These are phyloP conservation scores for Sialia sialis DNA, from an alignment of 2,113 vertebrate genomes.

Conservation along the genomic window DNA sequence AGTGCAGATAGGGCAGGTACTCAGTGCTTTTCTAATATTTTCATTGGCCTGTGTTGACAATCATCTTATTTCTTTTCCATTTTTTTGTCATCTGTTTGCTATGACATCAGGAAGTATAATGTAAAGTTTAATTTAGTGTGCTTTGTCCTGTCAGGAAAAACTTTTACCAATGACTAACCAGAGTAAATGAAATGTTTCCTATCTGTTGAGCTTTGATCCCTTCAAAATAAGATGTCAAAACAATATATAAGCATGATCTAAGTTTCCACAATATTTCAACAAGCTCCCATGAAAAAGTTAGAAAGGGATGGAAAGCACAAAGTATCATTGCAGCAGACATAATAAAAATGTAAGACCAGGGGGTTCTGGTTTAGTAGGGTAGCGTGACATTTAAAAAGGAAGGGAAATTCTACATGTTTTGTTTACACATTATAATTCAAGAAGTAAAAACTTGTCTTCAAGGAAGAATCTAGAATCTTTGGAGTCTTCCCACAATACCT, in stretches of 20 bases:
- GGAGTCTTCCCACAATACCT: background rate
- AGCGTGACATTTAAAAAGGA: background rate
- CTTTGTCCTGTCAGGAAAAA: background rate
- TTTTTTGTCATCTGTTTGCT: background rate
- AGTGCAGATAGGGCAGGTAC: background rate
- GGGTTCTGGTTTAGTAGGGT: background rate
- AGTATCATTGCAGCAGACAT: background rate
- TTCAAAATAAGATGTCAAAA: background rate
- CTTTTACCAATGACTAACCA: background rate
- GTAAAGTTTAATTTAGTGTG: background rate
- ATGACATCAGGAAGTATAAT: background rate
- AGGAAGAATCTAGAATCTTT: background rate
- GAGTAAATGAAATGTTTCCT: background rate
- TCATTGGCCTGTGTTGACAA: background rate
- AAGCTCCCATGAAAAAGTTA: background rate
- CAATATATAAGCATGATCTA: rapidly evolving
- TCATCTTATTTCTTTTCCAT: background rate
- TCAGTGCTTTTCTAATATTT: background rate
- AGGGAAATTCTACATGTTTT: background rate
- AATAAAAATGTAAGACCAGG: background rate
- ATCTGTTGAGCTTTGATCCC: background rate
- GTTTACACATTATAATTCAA: background rate
- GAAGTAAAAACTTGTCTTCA: background rate
- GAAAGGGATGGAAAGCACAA: background rate
- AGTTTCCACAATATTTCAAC: background rate